Evolutionary conservation across 1,140 invertebrate species (phyloP).

Genomic region (Octopus bimaculoides): DNA sequence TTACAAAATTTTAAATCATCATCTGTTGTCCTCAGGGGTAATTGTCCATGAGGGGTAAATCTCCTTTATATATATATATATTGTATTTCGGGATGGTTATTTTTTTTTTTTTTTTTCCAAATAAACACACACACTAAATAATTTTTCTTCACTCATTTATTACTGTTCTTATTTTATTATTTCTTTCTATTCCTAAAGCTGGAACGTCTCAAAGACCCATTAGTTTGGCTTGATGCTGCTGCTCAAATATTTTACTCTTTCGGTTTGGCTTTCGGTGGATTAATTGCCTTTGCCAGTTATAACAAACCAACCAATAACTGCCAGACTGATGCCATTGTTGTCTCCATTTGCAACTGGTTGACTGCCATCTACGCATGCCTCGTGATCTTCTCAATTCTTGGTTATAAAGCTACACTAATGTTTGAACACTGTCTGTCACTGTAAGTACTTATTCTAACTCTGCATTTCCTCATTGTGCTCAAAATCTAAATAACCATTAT

Average conservation of each 20-base stretch:
- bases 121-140: no score
- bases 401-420: slow-evolving; percentile 78
- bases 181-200: slow-evolving; percentile 27
- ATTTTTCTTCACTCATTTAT: no score
- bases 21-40: no score
- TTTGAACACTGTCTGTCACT: slow-evolving; percentile 40
- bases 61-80: no score
- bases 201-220: slow-evolving; percentile 40
- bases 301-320: slow-evolving; percentile 70
- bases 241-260: slow-evolving; percentile 87
- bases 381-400: slow-evolving; percentile 91
- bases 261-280: slow-evolving; percentile 84
- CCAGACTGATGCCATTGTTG: slow-evolving; percentile 78
- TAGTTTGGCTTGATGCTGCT: slow-evolving; percentile 78
- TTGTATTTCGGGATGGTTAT: no score
- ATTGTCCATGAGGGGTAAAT: no score
- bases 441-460: slow-evolving; percentile 25
- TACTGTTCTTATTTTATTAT: no score
- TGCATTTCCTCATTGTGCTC: neutral
- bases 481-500: neutral
- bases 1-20: no score
- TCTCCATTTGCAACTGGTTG: slow-evolving; percentile 88
- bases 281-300: slow-evolving; percentile 88
- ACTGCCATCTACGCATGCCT: slow-evolving; percentile 96
- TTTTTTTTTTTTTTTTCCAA: no score